Conservation (phyloP, 2,888 invertebrate species). For the Agrotis segetum region DNA sequence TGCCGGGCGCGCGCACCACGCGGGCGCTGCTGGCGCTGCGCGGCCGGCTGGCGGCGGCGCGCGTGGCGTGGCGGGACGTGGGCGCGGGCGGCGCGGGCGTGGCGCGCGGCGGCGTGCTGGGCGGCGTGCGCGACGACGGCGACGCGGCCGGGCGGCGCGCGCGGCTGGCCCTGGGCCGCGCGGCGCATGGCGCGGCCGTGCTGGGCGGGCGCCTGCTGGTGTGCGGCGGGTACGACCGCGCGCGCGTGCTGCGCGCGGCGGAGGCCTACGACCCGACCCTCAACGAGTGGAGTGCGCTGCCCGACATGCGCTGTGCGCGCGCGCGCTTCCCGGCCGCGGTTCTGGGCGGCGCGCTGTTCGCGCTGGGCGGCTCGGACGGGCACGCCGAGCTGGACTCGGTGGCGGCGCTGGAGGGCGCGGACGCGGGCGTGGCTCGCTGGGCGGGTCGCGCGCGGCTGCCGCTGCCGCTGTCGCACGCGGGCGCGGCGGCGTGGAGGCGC, state of each 20-base stretch:
- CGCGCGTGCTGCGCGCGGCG: constrained; percentile 94
- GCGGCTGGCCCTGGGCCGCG: constrained; percentile 91
- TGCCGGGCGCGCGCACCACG: constrained; percentile 88
- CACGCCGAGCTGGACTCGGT: constrained; percentile 93
- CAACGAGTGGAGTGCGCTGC: constrained; percentile 93
- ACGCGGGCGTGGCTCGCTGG: constrained; percentile 43
- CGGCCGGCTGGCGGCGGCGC: constrained; percentile 63
- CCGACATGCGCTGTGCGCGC: constrained; percentile 94
- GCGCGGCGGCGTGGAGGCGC: constrained; percentile 93
- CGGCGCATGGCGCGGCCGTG: constrained; percentile 92
- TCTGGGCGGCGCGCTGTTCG: constrained; percentile 93
- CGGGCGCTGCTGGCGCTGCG: constrained; percentile 82
- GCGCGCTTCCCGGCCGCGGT: constrained; percentile 95
- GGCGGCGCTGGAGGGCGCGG: constrained; percentile 69
- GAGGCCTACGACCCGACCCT: constrained; percentile 94
- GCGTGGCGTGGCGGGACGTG: constrained; percentile 80
- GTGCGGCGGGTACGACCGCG: constrained; percentile 94
- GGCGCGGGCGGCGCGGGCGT: constrained; percentile 76
- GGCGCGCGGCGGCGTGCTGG: constrained; percentile 74
- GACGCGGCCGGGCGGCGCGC: constrained; percentile 64
- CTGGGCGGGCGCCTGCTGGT: constrained; percentile 94
- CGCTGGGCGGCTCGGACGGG: constrained; percentile 96
- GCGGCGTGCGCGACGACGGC: constrained; percentile 83
- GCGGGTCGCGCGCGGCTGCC: constrained; percentile 74
- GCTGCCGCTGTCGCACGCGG: constrained; percentile 92